Evolutionary conservation across 37 sponge, comb jelly and placozoan species (phyloP), one percentile per base, ranked within the genome.

Genomic region (Petrosia ficiformis): DNA sequence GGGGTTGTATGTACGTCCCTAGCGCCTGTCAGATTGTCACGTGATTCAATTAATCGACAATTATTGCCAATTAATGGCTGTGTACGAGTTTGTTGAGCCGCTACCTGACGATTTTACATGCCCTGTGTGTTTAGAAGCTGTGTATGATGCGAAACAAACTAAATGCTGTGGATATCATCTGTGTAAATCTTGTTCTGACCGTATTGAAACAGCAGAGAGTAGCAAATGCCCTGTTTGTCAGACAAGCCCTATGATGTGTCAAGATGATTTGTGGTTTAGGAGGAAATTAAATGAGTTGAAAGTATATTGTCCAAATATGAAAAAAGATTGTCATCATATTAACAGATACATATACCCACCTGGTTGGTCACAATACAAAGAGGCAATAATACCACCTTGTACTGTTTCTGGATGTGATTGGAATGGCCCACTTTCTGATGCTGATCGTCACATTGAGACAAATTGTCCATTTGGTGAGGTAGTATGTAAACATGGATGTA

Each of bases 351-450:
- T n/a, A n/a, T n/a, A n/a, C n/a, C n/a, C n/a, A n/a, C n/a, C n/a
- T n/a, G n/a, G n/a, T n/a, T n/a, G n/a, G n/a, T n/a, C n/a, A n/a
- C n/a, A n/a, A n/a, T n/a, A n/a, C n/a, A n/a, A n/a, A n/a, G n/a
- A n/a, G n/a, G n/a, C n/a, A n/a, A n/a, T n/a, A n/a, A n/a, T n/a
- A n/a, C n/a, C n/a, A n/a, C n/a, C n/a, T n/a, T n/a, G n/a, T n/a
- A n/a, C n/a, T n/a, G n/a, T n/a, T n/a, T n/a, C n/a, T n/a, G 84
- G 77, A 21, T 83, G 84, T 70, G n/a, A 0, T 24, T 84, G 84
- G 84, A 28, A 38, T 29, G 84, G 84, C 25, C 3, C 4, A 30
- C 37, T 76, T 28, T 37, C 37, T 25, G 52, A 75, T 1, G 38
- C 60, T 0, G 63, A 41, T 0, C 52, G 44, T 26, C 84, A 83